These are phyloP conservation scores for Polypterus senegalus DNA, from an alignment of 2,113 vertebrate genomes.

Conservation along the genomic window DNA sequence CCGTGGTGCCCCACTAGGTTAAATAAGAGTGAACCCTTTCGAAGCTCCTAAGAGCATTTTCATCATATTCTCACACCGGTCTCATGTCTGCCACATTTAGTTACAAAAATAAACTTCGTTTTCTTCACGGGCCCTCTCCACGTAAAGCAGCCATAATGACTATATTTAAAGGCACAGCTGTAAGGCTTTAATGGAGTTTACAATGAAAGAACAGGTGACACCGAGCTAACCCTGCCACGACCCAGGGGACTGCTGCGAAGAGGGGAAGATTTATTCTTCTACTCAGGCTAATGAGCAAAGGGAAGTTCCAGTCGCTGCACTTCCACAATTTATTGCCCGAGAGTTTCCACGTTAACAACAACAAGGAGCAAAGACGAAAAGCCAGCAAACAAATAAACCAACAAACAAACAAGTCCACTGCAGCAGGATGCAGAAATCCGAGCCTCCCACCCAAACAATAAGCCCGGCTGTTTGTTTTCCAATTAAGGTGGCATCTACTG, in stretches of 20 bases:
- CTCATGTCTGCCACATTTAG: no score
- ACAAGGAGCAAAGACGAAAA: neutral
- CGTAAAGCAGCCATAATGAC: constrained; percentile 5
- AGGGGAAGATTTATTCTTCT: constrained; percentile 1
- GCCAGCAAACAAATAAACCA: no score
- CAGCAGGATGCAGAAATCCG: no score
- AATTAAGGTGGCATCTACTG: no score
- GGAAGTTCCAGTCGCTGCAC: neutral
- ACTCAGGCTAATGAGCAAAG: neutral
- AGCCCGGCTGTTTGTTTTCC: no score
- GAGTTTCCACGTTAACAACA: neutral
- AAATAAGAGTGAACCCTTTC: no score
- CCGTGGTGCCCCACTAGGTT: no score
- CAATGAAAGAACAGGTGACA: constrained; percentile 43
- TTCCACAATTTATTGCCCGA: neutral
- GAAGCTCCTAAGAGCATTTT: no score
- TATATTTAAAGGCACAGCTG: constrained; percentile 33
- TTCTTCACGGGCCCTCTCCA: neutral
- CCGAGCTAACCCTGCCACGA: constrained; percentile 23
- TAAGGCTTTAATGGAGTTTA: constrained; percentile 33
- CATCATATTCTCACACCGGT: no score
- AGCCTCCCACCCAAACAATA: no score
- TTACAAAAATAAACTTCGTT: neutral
- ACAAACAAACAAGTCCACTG: no score
- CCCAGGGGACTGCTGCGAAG: constrained; percentile 4